These are phyloP conservation scores for Danio jaintianensis DNA, from an alignment of 2,797 vertebrate species.

Conservation along the genomic window DNA sequence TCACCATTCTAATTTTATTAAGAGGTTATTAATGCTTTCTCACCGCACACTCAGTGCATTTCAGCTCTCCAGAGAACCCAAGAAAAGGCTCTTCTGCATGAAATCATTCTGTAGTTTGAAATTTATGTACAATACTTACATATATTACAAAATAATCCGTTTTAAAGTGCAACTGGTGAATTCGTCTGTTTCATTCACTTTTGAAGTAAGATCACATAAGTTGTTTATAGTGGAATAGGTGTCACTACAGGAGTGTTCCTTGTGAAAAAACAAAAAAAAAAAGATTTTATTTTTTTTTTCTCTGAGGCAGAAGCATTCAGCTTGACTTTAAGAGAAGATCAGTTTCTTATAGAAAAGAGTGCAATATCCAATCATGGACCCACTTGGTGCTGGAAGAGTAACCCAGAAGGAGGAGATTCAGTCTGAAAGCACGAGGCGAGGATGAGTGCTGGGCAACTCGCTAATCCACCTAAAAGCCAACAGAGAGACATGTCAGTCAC, in stretches of 20 bases:
- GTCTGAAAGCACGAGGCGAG: constrained; percentile 57
- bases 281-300: background rate
- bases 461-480: constrained; percentile 64
- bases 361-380: constrained; percentile 13
- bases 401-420: constrained; percentile 29
- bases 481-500: constrained; percentile 13
- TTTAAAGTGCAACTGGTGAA: constrained; percentile 1
- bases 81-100: background rate
- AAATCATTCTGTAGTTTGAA: constrained; percentile 7
- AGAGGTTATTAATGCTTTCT: constrained; percentile 47
- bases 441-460: constrained; percentile 63
- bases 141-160: background rate
- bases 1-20: constrained; percentile 59
- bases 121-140: constrained; percentile 27
- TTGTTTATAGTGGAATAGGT: background rate
- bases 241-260: background rate
- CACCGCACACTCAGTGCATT: constrained; percentile 25
- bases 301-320: background rate
- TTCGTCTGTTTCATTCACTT: background rate
- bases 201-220: background rate
- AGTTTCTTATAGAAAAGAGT: background rate
- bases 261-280: background rate
- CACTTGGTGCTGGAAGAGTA: constrained; percentile 22
- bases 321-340: constrained; percentile 16
- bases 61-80: constrained; percentile 8